Conservation (phyloP, 1,140 invertebrate species). For the Epicauta chinensis region DNA sequence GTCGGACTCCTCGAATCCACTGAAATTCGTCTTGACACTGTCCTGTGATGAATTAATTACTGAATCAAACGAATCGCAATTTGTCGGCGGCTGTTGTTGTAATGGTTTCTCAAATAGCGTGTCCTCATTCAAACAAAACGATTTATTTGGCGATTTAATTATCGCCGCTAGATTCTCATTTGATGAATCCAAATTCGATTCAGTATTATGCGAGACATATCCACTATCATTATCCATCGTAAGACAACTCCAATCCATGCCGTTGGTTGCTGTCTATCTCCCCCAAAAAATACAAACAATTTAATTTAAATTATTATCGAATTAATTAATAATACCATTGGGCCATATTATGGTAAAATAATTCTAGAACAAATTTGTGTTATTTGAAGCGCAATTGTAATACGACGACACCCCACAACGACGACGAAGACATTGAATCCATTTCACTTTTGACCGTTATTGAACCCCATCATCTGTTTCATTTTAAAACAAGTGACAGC, state of each 20-base stretch:
- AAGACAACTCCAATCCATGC: background rate
- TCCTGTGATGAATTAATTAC: conserved; percentile 16
- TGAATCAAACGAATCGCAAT: conserved; percentile 2
- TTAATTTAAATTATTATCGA: too few relatives aligned
- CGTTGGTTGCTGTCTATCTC: too few relatives aligned
- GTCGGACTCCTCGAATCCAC: conserved; percentile 24
- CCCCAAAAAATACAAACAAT: too few relatives aligned
- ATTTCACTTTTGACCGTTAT: too few relatives aligned
- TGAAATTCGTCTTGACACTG: conserved; percentile 22
- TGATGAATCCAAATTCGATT: conserved; percentile 29
- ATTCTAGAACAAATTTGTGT: too few relatives aligned
- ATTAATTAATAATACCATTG: too few relatives aligned
- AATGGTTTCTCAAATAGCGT: conserved; percentile 34
- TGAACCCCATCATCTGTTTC: too few relatives aligned
- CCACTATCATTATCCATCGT: conserved; percentile 37
- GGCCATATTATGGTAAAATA: too few relatives aligned
- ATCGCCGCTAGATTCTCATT: conserved; percentile 10
- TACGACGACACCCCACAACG: too few relatives aligned
- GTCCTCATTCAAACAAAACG: conserved; percentile 33
- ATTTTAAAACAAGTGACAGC: too few relatives aligned
- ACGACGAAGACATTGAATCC: too few relatives aligned
- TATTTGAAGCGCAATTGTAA: too few relatives aligned
- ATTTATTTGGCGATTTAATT: conserved; percentile 6
- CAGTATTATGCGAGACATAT: conserved; percentile 31
- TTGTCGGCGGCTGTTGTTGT: background rate